These are phyloP conservation scores for Oreohelix idahoensis DNA, from an alignment of 1,140 invertebrate species.

Conservation along the genomic window DNA sequence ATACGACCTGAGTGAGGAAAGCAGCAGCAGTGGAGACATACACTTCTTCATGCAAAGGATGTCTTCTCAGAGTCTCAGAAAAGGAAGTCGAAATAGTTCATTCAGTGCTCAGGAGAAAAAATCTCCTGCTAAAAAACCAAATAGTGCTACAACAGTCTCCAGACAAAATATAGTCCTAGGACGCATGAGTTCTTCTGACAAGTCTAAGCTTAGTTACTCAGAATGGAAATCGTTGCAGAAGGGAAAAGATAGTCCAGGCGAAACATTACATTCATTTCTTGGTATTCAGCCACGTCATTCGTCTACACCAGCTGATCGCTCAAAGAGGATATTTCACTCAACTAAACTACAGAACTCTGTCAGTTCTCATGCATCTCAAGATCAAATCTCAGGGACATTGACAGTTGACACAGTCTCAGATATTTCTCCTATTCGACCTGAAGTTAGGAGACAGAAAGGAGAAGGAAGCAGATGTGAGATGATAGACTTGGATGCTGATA, in stretches of 20 bases:
- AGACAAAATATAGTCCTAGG: background rate
- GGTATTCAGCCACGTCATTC: background rate
- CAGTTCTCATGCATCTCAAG: background rate
- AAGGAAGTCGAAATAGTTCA: background rate
- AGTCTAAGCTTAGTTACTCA: background rate
- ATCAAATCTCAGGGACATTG: background rate
- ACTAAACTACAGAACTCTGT: conserved; percentile 5
- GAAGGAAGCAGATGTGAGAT: too few relatives aligned
- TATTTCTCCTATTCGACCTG: background rate
- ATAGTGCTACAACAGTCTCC: background rate
- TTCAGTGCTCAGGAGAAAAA: background rate
- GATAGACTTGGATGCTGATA: background rate
- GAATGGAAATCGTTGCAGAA: background rate
- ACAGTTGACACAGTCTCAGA: background rate
- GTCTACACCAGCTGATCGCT: background rate
- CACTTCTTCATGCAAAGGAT: background rate
- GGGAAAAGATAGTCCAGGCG: background rate
- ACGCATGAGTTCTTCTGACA: background rate
- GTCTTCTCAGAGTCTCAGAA: background rate
- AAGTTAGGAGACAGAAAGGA: background rate
- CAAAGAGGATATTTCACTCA: background rate
- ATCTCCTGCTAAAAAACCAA: background rate
- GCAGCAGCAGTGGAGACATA: background rate
- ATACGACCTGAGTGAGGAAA: conserved; percentile 1
- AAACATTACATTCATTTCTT: background rate